A percentile compares a stretch with the other conserved stretches of the same genome.
Conservation (phyloP, 2,888 invertebrate genomes). For the Tetranychus truncatus region DNA sequence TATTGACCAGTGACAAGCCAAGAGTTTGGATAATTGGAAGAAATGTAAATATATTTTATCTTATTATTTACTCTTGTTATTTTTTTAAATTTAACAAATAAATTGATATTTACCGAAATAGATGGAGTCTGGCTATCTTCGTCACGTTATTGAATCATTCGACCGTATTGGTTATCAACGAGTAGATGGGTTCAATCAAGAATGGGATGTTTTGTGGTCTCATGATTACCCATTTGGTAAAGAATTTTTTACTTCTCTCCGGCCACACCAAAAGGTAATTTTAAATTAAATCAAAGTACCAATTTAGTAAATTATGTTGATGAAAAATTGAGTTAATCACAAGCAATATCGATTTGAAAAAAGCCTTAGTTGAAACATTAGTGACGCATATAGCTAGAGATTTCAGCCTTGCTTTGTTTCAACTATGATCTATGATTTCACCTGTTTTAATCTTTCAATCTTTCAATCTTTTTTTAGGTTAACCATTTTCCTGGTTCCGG, state of each 20-base stretch:
- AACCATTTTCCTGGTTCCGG: slow-evolving; percentile 48
- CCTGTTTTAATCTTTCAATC: neutral
- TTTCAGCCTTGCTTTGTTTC: no score
- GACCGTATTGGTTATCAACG: slow-evolving; percentile 51
- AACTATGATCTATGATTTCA: no score
- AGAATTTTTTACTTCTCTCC: slow-evolving; percentile 35
- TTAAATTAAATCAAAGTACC: neutral
- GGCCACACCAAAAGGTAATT: slow-evolving; percentile 46
- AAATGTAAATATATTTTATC: neutral
- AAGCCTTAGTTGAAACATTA: no score
- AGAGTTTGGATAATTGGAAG: neutral
- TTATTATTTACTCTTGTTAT: neutral
- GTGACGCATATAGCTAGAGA: no score
- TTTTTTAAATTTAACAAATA: neutral
- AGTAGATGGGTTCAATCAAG: slow-evolving; percentile 28
- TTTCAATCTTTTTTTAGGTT: slow-evolving; percentile 11
- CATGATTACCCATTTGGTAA: slow-evolving; percentile 67
- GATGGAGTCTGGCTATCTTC: slow-evolving; percentile 48
- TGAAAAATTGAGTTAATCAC: no score
- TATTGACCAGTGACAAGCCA: neutral
- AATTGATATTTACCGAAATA: neutral
- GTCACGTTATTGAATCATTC: slow-evolving; percentile 61
- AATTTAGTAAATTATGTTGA: neutral
- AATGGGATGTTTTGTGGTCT: slow-evolving; percentile 81
- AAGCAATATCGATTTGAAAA: no score